Evolutionary conservation across 1,140 invertebrate species (phyloP), one percentile per base, ranked within the genome.

Genomic region (Steinernema khuongi): DNA sequence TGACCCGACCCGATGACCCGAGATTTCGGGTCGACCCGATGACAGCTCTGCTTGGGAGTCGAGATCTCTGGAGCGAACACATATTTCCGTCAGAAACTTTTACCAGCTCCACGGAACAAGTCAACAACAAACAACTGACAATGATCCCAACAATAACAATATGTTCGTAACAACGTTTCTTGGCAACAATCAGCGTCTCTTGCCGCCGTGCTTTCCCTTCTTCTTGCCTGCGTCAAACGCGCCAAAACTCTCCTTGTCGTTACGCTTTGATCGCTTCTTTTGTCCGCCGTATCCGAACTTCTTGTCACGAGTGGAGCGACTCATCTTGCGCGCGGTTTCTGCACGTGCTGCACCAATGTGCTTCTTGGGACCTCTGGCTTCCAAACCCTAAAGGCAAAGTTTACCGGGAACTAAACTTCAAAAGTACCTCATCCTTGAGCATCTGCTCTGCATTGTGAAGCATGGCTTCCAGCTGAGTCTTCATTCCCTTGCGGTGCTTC

Each of bases 221-320:
- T 60, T 60, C 11, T 26, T 26, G 50, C 11, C 11, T n/a, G n/a
- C n/a, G 11, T 26, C 50, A 22, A 60, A 60, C 19, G 50, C 7
- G 11, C 7, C 50, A 26, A 60, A 60, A 11, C 92, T 94, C 0
- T 92, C 89, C 79, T 89, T 91, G 0, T 92, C 94, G 81, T 99
- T 99, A 41, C 89, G 87, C 86, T 99, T 99, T 0, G 88, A 88
- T 0, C 93, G 91, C 77, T 91, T 91, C 87, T 98, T 98, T 81
- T 95, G 94, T 1, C 95, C 95, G 41, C 96, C 96, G 88, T 92
- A 96, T 0, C 95, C 96, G 88, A 91, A 98, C 83, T 93, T 95
- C 67, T 90, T 88, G 86, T 96, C 90, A 85, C 94, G 67, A 18
- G 41, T 30, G 30, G 31, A 71, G n/a, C 80, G 77, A 50, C 73